These are phyloP conservation scores for Larimichthys crocea DNA, from an alignment of 2,113 vertebrate species.

Conservation along the genomic window DNA sequence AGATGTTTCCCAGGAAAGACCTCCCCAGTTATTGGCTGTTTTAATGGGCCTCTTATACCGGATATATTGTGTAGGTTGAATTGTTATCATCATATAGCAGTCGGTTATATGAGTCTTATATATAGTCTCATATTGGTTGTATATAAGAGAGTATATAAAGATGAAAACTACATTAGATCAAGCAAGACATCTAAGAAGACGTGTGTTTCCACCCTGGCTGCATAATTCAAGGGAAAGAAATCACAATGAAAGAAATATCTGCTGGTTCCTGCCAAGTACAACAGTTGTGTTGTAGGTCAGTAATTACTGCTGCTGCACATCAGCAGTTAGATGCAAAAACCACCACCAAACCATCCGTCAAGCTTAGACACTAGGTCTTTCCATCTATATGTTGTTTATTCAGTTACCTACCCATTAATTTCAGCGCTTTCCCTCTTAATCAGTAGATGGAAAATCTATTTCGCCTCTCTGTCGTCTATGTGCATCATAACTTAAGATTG, in stretches of 20 bases:
- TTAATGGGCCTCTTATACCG: slow-evolving; percentile 23
- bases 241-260: slow-evolving; percentile 1
- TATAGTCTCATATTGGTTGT: too few species aligned
- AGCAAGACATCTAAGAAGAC: background rate
- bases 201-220: slow-evolving; percentile 12
- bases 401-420: background rate
- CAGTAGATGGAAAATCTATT: slow-evolving; percentile 14
- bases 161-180: slow-evolving; percentile 15
- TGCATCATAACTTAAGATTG: slow-evolving; percentile 29
- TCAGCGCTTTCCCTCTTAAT: background rate
- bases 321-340: too few species aligned
- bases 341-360: too few species aligned
- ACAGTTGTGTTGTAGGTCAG: slow-evolving; percentile 18
- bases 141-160: slow-evolving; percentile 5
- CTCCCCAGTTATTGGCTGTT: background rate
- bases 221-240: slow-evolving; percentile 30
- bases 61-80: slow-evolving; percentile 22
- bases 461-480: background rate
- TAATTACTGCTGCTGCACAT: slow-evolving; percentile 19
- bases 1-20: slow-evolving; percentile 40
- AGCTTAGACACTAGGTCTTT: background rate
- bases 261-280: slow-evolving; percentile 12
- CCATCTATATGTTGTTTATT: slow-evolving; percentile 11
- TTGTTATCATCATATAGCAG: slow-evolving; percentile 2
- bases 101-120: background rate